Evolutionary conservation across 2,113 vertebrate species (phyloP).

Genomic region (Prietella phreatophila): DNA sequence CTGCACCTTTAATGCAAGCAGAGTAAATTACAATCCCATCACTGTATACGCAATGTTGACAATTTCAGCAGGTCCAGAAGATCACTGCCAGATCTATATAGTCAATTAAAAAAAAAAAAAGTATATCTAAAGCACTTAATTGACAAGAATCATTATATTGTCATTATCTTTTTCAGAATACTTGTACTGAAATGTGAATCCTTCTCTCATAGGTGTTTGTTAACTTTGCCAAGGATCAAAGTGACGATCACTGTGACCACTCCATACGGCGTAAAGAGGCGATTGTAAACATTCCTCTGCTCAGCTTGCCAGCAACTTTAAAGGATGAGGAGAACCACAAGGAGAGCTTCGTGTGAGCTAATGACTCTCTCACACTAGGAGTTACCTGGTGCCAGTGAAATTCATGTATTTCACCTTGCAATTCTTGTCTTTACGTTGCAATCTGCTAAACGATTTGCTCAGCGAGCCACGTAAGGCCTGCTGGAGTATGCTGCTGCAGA

Average conservation of each 20-base stretch:
- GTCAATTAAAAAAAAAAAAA: too few species aligned
- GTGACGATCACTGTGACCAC: constrained; percentile 84
- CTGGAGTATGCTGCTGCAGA: constrained; percentile 65
- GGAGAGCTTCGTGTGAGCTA: constrained; percentile 87
- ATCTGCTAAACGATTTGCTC: constrained; percentile 22
- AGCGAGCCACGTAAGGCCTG: constrained; percentile 34
- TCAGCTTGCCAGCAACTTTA: constrained; percentile 64
- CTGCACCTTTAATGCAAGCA: background rate
- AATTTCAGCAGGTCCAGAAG: background rate
- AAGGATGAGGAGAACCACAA: constrained; percentile 73
- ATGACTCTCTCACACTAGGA: constrained; percentile 40
- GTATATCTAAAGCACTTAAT: background rate
- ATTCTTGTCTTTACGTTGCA: constrained; percentile 31
- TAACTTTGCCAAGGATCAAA: constrained; percentile 99
- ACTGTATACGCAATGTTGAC: background rate
- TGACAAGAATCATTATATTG: background rate
- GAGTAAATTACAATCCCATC: background rate
- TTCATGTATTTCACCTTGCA: constrained; percentile 45
- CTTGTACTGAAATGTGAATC: background rate
- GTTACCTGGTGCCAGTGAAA: constrained; percentile 44
- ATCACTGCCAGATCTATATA: background rate
- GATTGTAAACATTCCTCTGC: constrained; percentile 74
- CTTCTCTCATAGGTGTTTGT: constrained; percentile 86
- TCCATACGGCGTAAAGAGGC: constrained; percentile 86
- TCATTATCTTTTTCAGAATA: background rate